Percentiles rank a stretch among this genome's conserved stretches.
Evolutionary conservation across 2,113 vertebrate species (phyloP).

Genomic region (Buteo buteo): DNA sequence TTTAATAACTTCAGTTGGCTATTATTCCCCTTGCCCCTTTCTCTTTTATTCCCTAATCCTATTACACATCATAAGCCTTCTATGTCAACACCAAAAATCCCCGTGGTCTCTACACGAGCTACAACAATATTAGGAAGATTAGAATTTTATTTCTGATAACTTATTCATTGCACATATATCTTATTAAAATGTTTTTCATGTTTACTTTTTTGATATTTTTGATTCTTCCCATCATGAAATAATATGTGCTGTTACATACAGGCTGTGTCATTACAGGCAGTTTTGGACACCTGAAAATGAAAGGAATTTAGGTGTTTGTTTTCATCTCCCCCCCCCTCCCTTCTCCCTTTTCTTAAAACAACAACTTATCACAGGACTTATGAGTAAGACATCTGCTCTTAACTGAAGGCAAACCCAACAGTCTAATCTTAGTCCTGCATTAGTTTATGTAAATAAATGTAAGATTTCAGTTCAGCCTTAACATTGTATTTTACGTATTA

Average conservation of each 20-base stretch:
- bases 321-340: too few relatives aligned
- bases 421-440: not conserved
- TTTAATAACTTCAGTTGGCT: not conserved
- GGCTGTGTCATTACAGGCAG: not conserved
- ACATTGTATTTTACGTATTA: not conserved
- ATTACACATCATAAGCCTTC: not conserved
- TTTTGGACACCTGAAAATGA: not conserved
- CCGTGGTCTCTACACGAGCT: fast-evolving
- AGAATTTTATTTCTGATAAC: not conserved
- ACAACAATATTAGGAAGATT: not conserved
- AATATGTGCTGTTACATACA: not conserved
- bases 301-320: not conserved
- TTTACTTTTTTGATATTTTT: not conserved
- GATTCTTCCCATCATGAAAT: not conserved
- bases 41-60: not conserved
- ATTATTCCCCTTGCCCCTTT: not conserved
- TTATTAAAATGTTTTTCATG: not conserved
- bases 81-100: not conserved
- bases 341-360: not conserved
- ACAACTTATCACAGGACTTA: not conserved
- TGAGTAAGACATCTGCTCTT: not conserved
- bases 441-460: not conserved
- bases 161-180: not conserved
- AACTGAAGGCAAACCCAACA: not conserved
- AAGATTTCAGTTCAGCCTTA: not conserved